Percentiles rank a stretch among this genome's conserved stretches.
phyloP scores from a whole-genome alignment of 2,888 invertebrate genomes.

The Synergus itoensis region DNA sequence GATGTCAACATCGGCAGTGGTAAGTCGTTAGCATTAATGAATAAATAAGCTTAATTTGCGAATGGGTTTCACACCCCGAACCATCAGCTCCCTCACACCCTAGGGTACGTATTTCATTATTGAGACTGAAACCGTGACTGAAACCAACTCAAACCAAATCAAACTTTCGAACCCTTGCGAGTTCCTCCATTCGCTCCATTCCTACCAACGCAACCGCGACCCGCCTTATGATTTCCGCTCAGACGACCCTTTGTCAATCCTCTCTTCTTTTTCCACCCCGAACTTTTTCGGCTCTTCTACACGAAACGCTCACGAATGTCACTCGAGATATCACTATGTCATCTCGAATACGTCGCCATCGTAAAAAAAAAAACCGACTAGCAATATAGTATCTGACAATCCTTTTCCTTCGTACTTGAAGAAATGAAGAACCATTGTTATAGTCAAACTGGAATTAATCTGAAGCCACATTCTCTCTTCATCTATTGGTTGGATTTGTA shows the following conservation, averaged over 20 bases:
- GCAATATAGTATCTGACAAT: slow-evolving; percentile 4
- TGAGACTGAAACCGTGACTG: slow-evolving; percentile 53
- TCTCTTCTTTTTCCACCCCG: slow-evolving; percentile 8
- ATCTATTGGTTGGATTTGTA: too few relatives aligned
- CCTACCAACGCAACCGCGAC: not conserved
- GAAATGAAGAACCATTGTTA: not conserved
- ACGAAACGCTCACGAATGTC: slow-evolving; percentile 25
- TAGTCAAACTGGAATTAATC: not conserved
- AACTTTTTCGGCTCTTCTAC: slow-evolving; percentile 22
- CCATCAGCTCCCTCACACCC: slow-evolving; percentile 61
- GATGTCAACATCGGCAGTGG: slow-evolving; percentile 47
- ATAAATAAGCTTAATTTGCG: slow-evolving; percentile 75
- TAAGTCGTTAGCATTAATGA: slow-evolving; percentile 74
- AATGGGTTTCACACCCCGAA: slow-evolving; percentile 71
- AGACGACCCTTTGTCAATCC: slow-evolving; percentile 23
- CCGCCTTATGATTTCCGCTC: slow-evolving; percentile 22
- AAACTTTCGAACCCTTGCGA: slow-evolving; percentile 56
- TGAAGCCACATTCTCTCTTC: too few relatives aligned
- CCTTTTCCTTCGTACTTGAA: not conserved
- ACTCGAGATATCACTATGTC: slow-evolving; percentile 31
- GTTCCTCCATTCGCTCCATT: not conserved
- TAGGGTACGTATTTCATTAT: slow-evolving; percentile 74
- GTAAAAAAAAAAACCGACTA: slow-evolving; percentile 9
- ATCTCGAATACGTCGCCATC: not conserved
- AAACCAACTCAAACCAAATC: slow-evolving; percentile 42